These are phyloP conservation scores for Pagrus major DNA, from an alignment of 2,113 vertebrate species.

Conservation along the genomic window DNA sequence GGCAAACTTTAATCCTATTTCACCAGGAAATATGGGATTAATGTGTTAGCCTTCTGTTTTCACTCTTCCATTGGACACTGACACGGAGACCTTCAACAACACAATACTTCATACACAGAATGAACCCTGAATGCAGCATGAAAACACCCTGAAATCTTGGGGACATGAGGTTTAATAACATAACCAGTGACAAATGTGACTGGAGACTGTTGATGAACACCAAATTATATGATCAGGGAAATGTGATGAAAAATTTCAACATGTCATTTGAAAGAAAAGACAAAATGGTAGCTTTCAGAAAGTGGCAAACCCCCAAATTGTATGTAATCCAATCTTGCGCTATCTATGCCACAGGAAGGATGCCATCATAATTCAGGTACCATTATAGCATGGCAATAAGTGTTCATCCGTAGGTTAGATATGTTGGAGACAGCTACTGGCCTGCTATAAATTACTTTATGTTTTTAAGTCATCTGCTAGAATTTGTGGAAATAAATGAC, in stretches of 20 bases:
- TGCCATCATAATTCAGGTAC: slow-evolving; percentile 22
- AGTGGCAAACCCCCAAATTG: slow-evolving; percentile 27
- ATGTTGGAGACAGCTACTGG: slow-evolving; percentile 40
- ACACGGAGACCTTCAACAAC: slow-evolving; percentile 50
- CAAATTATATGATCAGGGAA: background rate
- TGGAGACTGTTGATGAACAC: background rate
- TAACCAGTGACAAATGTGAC: slow-evolving; percentile 4
- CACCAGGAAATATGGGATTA: slow-evolving; percentile 81
- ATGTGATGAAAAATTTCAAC: background rate
- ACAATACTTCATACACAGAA: slow-evolving; percentile 18
- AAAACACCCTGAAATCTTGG: slow-evolving; percentile 39
- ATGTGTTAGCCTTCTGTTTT: slow-evolving; percentile 82
- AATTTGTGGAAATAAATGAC: background rate
- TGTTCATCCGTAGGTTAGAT: slow-evolving; percentile 3
- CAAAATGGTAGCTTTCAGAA: slow-evolving; percentile 15
- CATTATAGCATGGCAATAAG: slow-evolving; percentile 52
- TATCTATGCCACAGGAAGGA: background rate
- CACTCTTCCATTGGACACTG: slow-evolving; percentile 84
- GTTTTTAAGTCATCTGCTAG: background rate
- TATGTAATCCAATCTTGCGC: slow-evolving; percentile 12
- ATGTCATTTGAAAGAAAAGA: background rate
- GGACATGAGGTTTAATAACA: background rate
- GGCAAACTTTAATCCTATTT: slow-evolving; percentile 80
- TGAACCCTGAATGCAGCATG: slow-evolving; percentile 12
- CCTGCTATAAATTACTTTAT: background rate